phyloP scores from a whole-genome alignment of 2,888 invertebrate genomes.

The Prosopocoilus inquinatus region DNA sequence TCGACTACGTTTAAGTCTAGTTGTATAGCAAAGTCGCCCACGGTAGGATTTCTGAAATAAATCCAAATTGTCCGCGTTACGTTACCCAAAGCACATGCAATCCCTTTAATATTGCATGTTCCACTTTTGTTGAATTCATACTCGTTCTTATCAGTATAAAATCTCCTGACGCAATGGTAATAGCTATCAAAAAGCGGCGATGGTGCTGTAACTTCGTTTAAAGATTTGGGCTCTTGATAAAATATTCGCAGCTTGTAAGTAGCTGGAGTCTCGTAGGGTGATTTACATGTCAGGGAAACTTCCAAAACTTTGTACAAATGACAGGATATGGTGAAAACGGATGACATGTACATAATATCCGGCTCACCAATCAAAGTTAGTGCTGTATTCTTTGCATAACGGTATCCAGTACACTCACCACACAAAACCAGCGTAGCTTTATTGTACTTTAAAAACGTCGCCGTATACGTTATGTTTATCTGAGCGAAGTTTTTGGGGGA shows the following conservation, averaged over 20 bases:
- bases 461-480: constrained; percentile 3
- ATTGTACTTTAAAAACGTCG: constrained; percentile 5
- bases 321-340: not conserved
- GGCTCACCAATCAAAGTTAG: constrained; percentile 7
- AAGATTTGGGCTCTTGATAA: not conserved
- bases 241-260: not conserved
- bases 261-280: constrained; percentile 7
- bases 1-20: not conserved
- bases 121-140: not conserved
- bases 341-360: not conserved
- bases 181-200: not conserved
- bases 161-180: not conserved
- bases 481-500: not conserved
- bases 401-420: constrained; percentile 12
- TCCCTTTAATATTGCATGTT: not conserved
- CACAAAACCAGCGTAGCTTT: constrained; percentile 4
- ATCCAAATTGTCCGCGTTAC: not conserved
- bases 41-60: constrained; percentile 1
- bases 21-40: constrained; percentile 6
- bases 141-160: not conserved
- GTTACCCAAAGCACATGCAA: not conserved
- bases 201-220: not conserved
- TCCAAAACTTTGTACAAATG: constrained; percentile 2
- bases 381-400: constrained; percentile 8
- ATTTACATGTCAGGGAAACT: not conserved